A percentile compares a stretch with the other conserved stretches of the same genome.
phyloP scores from a whole-genome alignment of 2,797 vertebrate species.

The Hipposideros larvatus region DNA sequence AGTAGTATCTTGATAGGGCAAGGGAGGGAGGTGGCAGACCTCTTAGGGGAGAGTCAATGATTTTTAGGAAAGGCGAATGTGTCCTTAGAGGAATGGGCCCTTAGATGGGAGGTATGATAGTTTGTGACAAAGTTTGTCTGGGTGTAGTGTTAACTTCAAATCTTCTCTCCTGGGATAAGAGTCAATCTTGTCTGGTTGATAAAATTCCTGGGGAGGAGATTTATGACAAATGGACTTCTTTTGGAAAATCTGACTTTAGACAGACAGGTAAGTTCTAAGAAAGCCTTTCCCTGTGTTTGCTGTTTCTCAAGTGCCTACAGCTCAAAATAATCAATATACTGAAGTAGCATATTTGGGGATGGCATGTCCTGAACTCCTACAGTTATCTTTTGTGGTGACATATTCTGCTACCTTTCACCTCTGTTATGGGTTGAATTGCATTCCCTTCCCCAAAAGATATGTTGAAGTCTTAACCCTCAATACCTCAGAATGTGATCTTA shows the following conservation, averaged over 20 bases:
- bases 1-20: neutral
- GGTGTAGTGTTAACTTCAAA: neutral
- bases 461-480: neutral
- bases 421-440: neutral
- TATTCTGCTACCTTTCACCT: neutral
- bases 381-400: neutral
- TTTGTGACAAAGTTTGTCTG: neutral
- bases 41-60: neutral
- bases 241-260: neutral
- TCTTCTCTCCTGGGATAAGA: neutral
- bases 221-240: neutral
- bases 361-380: neutral
- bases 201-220: neutral
- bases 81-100: neutral
- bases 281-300: neutral
- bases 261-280: neutral
- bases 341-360: neutral
- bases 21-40: neutral
- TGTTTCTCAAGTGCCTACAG: neutral
- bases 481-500: neutral
- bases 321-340: neutral
- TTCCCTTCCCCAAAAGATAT: neutral
- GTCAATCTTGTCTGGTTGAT: neutral
- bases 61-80: neutral
- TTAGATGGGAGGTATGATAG: neutral